Base-by-base conservation (phyloP, 2,113 vertebrate genomes). In the Mirza zaza region DNA sequence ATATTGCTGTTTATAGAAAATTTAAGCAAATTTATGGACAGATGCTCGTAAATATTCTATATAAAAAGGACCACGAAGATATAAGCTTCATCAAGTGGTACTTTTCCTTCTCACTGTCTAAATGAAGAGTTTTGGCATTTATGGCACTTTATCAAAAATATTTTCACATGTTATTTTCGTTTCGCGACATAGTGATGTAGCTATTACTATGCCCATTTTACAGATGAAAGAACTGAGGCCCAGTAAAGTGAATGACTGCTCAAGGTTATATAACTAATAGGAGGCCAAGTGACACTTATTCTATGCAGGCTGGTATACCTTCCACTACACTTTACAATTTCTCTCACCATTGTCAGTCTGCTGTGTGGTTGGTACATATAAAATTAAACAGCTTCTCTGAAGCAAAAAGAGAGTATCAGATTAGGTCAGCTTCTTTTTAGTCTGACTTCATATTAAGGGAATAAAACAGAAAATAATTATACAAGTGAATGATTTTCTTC, bases 361-460 rank as follows among this genome's bases (percentile, higher is more conserved):
- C 98, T 98, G 96, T 98, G 98, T 87, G 98, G 97, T 42, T 99
- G 99, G 68, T 98, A 98, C 98, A 98, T 97, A 59, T 99, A 98
- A 90, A 94, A 98, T 87, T 99, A 99, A 97, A 97, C 97, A 81
- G 98, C 76, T 95, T 99, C 99, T 98, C 99, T 99, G 93, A 55
- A 97, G 96, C 45, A 95, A 96, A 96, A 97, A 98, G 32, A 97
- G 50, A 71, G 36, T 81, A 95, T 9, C 81, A 91, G 79, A 67
- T 57, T 79, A 92, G 97, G 91, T 9, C 2, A 7, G 94, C 27
- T 88, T 39, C 71, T 68, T 65, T 84, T 55, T 52, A 63, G 21
- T 4, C 48, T 90, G 70, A 84, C 9, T 48, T 90, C 55, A 36
- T 34, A 87, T 55, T 71, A 55, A 55, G 25, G 18, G 32, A 81